These are phyloP conservation scores for Cyrtodaria siliqua DNA, from an alignment of 2,888 invertebrate species.

Conservation along the genomic window DNA sequence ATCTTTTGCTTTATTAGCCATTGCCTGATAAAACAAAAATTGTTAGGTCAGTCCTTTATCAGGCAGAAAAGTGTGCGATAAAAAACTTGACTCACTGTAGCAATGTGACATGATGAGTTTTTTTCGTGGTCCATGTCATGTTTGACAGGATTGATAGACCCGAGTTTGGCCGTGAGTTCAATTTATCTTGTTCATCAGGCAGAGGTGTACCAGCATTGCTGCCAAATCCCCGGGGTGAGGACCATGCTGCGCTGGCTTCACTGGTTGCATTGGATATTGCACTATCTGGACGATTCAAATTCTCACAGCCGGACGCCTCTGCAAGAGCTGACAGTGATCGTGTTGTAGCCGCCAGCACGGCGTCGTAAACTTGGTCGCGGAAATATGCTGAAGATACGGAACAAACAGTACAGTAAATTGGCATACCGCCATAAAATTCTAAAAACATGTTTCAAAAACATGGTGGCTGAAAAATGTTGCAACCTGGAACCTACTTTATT, in stretches of 20 bases:
- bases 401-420: no score
- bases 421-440: no score
- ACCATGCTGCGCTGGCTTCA: slow-evolving; percentile 66
- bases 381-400: slow-evolving; percentile 75
- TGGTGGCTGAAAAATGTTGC: no score
- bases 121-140: slow-evolving; percentile 82
- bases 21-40: no score
- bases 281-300: slow-evolving; percentile 75
- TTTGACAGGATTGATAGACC: slow-evolving; percentile 81
- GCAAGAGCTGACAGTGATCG: slow-evolving; percentile 82
- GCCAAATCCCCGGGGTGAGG: slow-evolving; percentile 67
- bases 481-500: no score
- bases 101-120: slow-evolving; percentile 74
- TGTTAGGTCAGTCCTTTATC: no score
- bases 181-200: slow-evolving; percentile 50
- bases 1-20: no score
- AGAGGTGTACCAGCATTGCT: slow-evolving; percentile 56
- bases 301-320: slow-evolving; percentile 83
- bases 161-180: slow-evolving; percentile 72
- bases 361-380: slow-evolving; percentile 81
- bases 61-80: no score
- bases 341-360: slow-evolving; percentile 79
- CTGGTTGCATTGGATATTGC: slow-evolving; percentile 71
- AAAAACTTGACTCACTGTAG: slow-evolving; percentile 84
- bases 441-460: no score